Evolutionary conservation across 2,113 vertebrate genomes (phyloP).

Genomic region (Chamaetylas fuelleborni): DNA sequence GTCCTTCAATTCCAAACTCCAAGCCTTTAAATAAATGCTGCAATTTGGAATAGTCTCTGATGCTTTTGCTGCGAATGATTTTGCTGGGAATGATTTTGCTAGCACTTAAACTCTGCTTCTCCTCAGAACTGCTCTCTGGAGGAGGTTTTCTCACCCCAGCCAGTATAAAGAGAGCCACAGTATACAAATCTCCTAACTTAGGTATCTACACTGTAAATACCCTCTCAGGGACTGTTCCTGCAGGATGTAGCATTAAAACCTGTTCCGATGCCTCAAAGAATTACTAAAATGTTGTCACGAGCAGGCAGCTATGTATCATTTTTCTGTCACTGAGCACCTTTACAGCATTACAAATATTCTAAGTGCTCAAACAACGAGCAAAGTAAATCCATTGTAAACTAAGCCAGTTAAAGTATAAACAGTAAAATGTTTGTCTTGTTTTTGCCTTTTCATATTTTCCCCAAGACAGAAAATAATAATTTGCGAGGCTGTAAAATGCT

Average conservation of each 20-base stretch:
- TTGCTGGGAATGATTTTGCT: background rate
- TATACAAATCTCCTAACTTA: constrained; percentile 44
- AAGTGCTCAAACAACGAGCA: constrained; percentile 4
- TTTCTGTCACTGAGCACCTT: constrained; percentile 41
- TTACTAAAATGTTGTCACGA: constrained; percentile 13
- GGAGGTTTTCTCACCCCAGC: constrained; percentile 26
- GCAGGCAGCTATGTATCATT: constrained; percentile 17
- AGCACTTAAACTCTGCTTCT: constrained; percentile 22
- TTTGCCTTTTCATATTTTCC: background rate
- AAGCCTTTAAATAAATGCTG: background rate
- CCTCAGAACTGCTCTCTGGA: constrained; percentile 39
- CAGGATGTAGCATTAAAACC: background rate
- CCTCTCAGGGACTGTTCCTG: constrained; percentile 4
- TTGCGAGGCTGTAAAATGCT: background rate
- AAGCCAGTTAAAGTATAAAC: background rate
- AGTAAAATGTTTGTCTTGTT: background rate
- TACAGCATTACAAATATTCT: constrained; percentile 2
- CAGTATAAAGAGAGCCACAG: constrained; percentile 5
- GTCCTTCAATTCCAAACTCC: background rate
- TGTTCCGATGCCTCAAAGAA: background rate
- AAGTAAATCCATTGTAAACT: constrained; percentile 17
- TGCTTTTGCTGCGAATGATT: constrained; percentile 1
- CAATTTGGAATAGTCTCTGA: constrained; percentile 14
- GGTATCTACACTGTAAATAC: constrained; percentile 26
- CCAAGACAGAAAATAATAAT: background rate